Evolutionary conservation across 2,797 vertebrate species (phyloP).

Genomic region (Strix occidentalis): DNA sequence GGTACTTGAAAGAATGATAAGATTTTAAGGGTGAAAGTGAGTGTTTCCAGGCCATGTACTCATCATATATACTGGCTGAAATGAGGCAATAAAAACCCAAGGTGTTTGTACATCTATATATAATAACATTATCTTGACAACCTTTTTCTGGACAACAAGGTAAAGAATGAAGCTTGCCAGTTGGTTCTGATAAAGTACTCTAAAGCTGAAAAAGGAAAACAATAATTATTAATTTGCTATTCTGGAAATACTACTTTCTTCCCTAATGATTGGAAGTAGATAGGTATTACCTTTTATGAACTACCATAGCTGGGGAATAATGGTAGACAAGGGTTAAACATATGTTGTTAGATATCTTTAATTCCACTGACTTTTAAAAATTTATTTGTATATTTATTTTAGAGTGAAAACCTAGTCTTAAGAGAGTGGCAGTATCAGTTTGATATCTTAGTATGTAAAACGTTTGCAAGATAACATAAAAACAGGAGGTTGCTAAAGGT

Average conservation of each 20-base stretch:
- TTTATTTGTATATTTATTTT: background rate
- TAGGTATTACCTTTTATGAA: background rate
- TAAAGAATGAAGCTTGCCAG: background rate
- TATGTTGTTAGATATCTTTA: background rate
- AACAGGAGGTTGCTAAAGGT: background rate
- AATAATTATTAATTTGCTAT: background rate
- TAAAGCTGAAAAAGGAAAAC: background rate
- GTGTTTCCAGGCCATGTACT: background rate
- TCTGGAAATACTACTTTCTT: background rate
- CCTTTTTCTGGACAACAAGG: background rate
- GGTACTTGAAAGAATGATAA: conserved; percentile 11
- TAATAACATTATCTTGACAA: background rate
- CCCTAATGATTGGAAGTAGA: background rate
- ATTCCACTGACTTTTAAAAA: background rate
- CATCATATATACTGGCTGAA: background rate
- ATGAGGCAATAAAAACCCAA: background rate
- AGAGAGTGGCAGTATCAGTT: background rate
- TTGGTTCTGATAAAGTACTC: background rate
- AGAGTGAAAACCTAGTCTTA: background rate
- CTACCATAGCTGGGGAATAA: background rate
- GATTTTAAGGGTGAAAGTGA: conserved; percentile 38
- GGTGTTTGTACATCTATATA: background rate
- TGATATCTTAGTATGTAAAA: background rate
- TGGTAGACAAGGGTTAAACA: background rate
- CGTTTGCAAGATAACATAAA: background rate